Percentiles rank a stretch among this genome's conserved stretches.
These are phyloP conservation scores for Microcebus murinus DNA, from an alignment of 2,113 vertebrate species.

Conservation along the genomic window DNA sequence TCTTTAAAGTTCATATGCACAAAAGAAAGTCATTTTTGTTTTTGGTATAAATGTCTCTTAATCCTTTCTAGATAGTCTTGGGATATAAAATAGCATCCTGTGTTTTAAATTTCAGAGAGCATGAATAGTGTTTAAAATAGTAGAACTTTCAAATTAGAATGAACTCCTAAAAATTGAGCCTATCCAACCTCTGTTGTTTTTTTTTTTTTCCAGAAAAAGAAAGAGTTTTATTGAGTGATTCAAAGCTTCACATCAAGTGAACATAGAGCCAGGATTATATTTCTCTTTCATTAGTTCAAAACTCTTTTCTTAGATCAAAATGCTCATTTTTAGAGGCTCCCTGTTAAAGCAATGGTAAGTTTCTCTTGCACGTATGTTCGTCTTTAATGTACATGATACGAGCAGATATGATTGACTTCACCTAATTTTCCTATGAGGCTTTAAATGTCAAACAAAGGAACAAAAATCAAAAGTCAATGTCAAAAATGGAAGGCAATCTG, in stretches of 20 bases:
- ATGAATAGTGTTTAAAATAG: not conserved
- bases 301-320: not conserved
- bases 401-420: not conserved
- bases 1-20: not conserved
- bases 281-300: not conserved
- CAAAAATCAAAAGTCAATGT: not conserved
- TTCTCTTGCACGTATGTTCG: not conserved
- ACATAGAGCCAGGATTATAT: not conserved
- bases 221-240: not conserved
- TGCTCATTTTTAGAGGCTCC: not conserved
- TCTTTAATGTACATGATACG: not conserved
- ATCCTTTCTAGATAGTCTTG: not conserved
- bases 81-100: not conserved
- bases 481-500: not conserved
- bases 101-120: not conserved
- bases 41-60: not conserved
- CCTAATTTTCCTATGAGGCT: not conserved
- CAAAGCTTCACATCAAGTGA: not conserved
- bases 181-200: not conserved
- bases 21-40: not conserved
- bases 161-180: not conserved
- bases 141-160: not conserved
- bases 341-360: not conserved
- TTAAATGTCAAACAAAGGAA: slow-evolving; percentile 27
- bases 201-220: not conserved